phyloP scores from a whole-genome alignment of 2,888 invertebrate genomes.

The Fragum whitleyi region DNA sequence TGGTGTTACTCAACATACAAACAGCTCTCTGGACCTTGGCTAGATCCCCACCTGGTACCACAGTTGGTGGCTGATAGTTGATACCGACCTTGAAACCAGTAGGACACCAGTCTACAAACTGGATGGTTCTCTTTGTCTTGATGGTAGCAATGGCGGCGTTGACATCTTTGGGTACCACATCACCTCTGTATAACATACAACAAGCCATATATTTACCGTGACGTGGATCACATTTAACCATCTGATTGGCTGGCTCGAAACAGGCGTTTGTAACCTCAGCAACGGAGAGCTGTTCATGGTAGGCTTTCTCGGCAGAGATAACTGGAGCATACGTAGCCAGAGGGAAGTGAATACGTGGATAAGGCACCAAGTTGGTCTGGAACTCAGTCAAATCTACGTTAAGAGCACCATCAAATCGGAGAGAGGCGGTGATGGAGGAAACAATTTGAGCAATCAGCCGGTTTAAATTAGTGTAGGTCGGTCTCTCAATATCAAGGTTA shows the following conservation, averaged over 20 bases:
- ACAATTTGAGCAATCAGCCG: conserved; percentile 9
- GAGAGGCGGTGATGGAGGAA: background rate
- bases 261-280: conserved; percentile 81
- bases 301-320: conserved; percentile 96
- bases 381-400: background rate
- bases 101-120: conserved; percentile 87
- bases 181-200: conserved; percentile 84
- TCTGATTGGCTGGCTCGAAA: conserved; percentile 81
- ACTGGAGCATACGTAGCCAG: conserved; percentile 94
- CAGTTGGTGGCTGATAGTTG: conserved; percentile 91
- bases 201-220: conserved; percentile 86
- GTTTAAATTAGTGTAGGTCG: conserved; percentile 18
- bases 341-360: conserved; percentile 92
- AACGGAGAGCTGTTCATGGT: conserved; percentile 91
- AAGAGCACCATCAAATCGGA: background rate
- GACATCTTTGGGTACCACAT: conserved; percentile 85
- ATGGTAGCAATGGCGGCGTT: conserved; percentile 85
- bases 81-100: conserved; percentile 88
- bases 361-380: conserved; percentile 85
- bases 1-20: conserved; percentile 96
- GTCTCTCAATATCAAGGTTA: conserved; percentile 89
- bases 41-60: conserved; percentile 89
- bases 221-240: conserved; percentile 84
- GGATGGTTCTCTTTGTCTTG: conserved; percentile 94
- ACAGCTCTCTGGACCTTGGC: conserved; percentile 75